Base-by-base conservation (phyloP, 2,797 vertebrate species). In the Esox lucius region DNA sequence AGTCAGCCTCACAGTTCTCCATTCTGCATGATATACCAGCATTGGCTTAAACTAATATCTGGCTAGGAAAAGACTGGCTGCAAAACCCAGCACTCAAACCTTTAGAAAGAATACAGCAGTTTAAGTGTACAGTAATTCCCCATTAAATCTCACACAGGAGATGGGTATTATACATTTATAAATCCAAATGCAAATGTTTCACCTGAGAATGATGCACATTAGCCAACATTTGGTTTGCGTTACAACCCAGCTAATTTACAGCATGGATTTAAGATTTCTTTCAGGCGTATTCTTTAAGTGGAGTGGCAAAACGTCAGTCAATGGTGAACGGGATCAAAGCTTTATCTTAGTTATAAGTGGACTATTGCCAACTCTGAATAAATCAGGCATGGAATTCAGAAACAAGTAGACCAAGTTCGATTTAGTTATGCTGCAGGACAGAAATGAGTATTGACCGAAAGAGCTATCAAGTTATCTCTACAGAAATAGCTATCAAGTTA, bases 281-380 rank as follows among this genome's bases (percentile, higher is more conserved):
- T 31, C 22, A 26, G 69, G 74, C 76, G 33, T 46, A 62, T 77
- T 75, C 17, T 69, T 74, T 71, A 48, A 68, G 26, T 28, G 28
- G 56, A 28, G 67, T 19, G 51, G 66, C 73, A 71, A 66, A 74
- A 75, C 72, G 68, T 78, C 26, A 76, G 72, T 74, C 48, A 24
- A 73, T 75, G 81, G 68, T 48, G 46, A 64, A 51, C 78, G 39
- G 33, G 70, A 76, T 66, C 79, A 35, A 64, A 72, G 70, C 74
- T 81, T 79, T 67, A 74, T 78, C 39, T 81, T 78, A 85, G 73
- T 84, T 74, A 81, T 78, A 71, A 67, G 69, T 74, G 65, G 70
- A 79, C 35, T 65, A 68, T 71, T 83, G 81, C 75, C 80, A 85
- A 31, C 61, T 72, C 78, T 69, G 79, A 74, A 49, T 80, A 81